These are phyloP conservation scores for Microcebus ravelobensis DNA, from an alignment of 2,113 vertebrate genomes.

Conservation along the genomic window DNA sequence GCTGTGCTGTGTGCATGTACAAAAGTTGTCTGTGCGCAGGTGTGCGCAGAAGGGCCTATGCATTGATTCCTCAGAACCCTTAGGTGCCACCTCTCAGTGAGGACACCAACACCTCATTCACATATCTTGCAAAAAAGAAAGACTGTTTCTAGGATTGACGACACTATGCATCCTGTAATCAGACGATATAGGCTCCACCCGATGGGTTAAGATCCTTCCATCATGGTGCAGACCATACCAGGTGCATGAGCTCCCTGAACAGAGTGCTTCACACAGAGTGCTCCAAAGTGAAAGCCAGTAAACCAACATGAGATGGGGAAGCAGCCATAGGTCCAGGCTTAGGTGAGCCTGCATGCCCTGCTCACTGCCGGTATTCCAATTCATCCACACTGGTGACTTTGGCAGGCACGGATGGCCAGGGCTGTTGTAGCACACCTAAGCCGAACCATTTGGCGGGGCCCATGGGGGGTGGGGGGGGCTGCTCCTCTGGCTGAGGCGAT, in stretches of 20 bases:
- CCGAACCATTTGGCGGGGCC: constrained; percentile 98
- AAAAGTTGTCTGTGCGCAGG: constrained; percentile 89
- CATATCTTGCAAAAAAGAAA: constrained; percentile 86
- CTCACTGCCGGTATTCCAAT: constrained; percentile 94
- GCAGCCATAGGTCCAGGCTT: constrained; percentile 43
- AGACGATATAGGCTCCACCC: constrained; percentile 77
- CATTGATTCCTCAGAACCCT: constrained; percentile 86
- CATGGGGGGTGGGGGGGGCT: constrained; percentile 92
- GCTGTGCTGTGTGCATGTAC: constrained; percentile 88
- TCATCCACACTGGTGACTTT: constrained; percentile 99
- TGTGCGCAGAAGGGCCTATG: constrained; percentile 90
- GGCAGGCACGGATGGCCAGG: constrained; percentile 97
- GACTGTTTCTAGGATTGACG: constrained; percentile 81
- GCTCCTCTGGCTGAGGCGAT: constrained; percentile 89
- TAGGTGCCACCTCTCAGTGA: constrained; percentile 85
- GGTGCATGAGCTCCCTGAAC: constrained; percentile 75
- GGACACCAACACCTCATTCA: constrained; percentile 89
- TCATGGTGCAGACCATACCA: constrained; percentile 72
- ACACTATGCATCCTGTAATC: constrained; percentile 80
- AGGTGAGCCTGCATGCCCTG: constrained; percentile 52
- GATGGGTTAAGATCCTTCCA: background rate
- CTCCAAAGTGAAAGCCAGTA: constrained; percentile 81
- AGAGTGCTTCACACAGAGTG: constrained; percentile 74
- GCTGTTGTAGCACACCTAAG: constrained; percentile 96
- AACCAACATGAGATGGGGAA: constrained; percentile 80